Evolutionary conservation across 2,797 vertebrate species (phyloP).

Genomic region (Phrynocephalus forsythii): DNA sequence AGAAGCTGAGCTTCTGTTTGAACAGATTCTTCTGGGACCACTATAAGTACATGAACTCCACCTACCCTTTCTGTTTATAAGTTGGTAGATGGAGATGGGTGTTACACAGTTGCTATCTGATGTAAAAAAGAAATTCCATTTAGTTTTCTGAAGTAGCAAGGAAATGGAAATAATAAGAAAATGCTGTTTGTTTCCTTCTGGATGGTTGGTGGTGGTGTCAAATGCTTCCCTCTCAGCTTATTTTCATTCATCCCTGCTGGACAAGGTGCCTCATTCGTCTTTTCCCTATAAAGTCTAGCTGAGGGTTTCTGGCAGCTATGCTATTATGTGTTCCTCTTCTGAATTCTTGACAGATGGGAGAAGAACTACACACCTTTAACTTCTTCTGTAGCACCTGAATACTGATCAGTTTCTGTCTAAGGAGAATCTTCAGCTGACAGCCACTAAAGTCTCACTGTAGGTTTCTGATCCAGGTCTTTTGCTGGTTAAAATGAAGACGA

Average conservation of each 20-base stretch:
- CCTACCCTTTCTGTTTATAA: not conserved
- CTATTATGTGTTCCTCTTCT: conserved; percentile 41
- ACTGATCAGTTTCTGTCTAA: conserved; percentile 50
- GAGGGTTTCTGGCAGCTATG: conserved; percentile 12
- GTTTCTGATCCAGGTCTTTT: conserved; percentile 58
- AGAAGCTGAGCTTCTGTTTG: not conserved
- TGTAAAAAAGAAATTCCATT: not conserved
- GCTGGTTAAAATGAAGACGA: conserved; percentile 48
- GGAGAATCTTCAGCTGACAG: conserved; percentile 56
- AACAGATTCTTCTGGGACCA: too few relatives aligned
- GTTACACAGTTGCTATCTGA: not conserved
- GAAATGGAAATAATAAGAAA: not conserved
- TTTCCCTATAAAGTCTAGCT: not conserved
- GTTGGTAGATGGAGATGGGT: not conserved
- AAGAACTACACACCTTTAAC: conserved; percentile 53
- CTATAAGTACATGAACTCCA: not conserved
- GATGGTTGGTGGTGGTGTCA: not conserved
- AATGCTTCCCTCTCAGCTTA: not conserved
- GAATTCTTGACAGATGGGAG: conserved; percentile 42
- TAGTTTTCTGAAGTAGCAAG: too few relatives aligned
- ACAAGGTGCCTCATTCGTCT: conserved; percentile 6
- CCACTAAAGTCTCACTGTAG: conserved; percentile 55
- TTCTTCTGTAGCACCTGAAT: conserved; percentile 54
- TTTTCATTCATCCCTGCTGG: not conserved
- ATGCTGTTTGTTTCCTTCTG: not conserved